Conservation (phyloP, 2,113 vertebrate genomes). For the Noturus placidus region DNA sequence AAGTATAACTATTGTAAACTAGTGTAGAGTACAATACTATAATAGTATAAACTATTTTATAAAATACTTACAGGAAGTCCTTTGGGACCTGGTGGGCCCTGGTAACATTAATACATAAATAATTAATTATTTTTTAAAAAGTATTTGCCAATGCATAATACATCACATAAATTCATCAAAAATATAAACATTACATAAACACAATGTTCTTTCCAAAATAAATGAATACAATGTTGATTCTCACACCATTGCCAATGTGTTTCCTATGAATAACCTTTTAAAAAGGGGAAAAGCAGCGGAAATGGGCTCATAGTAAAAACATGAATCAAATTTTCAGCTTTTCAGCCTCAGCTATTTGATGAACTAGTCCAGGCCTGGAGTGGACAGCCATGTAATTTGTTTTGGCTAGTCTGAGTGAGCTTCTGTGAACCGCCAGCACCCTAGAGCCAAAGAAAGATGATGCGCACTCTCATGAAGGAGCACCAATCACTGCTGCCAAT, state of each 20-base stretch:
- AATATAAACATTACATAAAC: not conserved
- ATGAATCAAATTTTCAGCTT: slow-evolving; percentile 50
- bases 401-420: slow-evolving; percentile 27
- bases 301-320: slow-evolving; percentile 41
- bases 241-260: not conserved
- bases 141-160: not conserved
- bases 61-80: slow-evolving; percentile 69
- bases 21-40: not conserved
- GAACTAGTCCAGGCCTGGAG: slow-evolving; percentile 19
- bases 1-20: not conserved
- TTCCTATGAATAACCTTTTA: slow-evolving; percentile 26
- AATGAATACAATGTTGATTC: slow-evolving; percentile 21
- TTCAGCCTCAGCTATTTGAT: slow-evolving; percentile 39
- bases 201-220: not conserved
- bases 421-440: slow-evolving; percentile 19
- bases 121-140: slow-evolving; percentile 15
- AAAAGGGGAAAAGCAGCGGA: slow-evolving; percentile 38
- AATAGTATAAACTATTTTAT: not conserved
- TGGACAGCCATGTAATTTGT: slow-evolving; percentile 41
- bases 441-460: not conserved
- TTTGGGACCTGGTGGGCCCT: slow-evolving; percentile 74
- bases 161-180: not conserved
- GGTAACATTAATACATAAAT: slow-evolving; percentile 49
- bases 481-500: not conserved
- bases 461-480: not conserved